phyloP scores from a whole-genome alignment of 2,888 invertebrate species.

The Tenthredo amoena region DNA sequence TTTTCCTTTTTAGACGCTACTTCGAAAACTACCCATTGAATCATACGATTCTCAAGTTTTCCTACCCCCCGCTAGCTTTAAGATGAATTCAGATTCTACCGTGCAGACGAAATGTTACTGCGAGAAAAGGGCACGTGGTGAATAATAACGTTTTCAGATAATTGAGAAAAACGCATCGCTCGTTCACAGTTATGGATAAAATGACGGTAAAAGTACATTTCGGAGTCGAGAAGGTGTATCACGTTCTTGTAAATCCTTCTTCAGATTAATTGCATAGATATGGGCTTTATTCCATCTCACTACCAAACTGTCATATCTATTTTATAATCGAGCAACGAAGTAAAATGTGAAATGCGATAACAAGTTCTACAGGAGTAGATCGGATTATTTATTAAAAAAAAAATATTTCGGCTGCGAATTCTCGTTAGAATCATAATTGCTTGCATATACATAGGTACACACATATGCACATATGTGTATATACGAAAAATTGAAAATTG shows the following conservation, averaged over 20 bases:
- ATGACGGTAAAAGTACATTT: no score
- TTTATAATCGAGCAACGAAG: neutral
- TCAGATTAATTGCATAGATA: no score
- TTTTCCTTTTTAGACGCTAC: neutral
- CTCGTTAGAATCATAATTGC: slow-evolving; percentile 10
- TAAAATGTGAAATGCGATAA: neutral
- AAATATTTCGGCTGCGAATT: neutral
- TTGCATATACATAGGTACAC: neutral
- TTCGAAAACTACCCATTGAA: neutral
- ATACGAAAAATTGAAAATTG: neutral
- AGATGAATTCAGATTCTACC: neutral
- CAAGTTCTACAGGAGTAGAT: neutral
- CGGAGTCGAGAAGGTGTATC: no score
- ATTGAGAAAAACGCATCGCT: no score
- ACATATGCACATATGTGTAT: neutral
- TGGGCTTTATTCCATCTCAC: neutral
- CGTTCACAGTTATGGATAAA: no score
- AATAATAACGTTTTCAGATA: neutral
- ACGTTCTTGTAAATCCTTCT: no score
- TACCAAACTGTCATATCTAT: neutral
- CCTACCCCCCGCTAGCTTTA: neutral
- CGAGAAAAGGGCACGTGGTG: no score
- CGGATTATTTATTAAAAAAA: neutral
- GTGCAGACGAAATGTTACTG: neutral
- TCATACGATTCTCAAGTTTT: neutral